These are phyloP conservation scores for Drosophila meridionalis DNA, from an alignment of 2,888 invertebrate species.

Conservation along the genomic window DNA sequence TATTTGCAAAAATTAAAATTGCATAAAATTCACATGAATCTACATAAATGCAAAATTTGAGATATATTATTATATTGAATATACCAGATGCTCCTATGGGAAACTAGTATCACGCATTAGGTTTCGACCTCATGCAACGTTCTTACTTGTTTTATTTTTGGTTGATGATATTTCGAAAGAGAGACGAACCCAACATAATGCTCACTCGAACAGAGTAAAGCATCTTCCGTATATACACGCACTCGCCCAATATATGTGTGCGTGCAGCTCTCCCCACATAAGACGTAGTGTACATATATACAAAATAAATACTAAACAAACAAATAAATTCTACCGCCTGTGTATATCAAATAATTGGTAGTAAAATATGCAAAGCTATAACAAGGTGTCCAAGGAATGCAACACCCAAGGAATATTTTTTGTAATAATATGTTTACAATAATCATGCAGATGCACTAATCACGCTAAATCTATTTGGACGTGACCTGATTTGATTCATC, in stretches of 20 bases:
- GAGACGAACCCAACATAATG: slow-evolving; percentile 33
- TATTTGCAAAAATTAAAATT: too few relatives aligned
- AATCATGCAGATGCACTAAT: not conserved
- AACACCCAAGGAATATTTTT: not conserved
- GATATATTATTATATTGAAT: too few relatives aligned
- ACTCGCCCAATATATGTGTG: slow-evolving; percentile 10
- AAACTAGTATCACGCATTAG: too few relatives aligned
- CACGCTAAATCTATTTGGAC: not conserved
- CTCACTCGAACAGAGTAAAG: slow-evolving; percentile 59
- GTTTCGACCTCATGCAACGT: too few relatives aligned
- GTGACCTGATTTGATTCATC: too few relatives aligned
- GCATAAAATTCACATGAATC: too few relatives aligned
- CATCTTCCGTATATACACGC: slow-evolving; percentile 31
- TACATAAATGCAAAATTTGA: too few relatives aligned
- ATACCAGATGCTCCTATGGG: too few relatives aligned
- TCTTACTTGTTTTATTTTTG: slow-evolving; percentile 61
- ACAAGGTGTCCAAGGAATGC: not conserved
- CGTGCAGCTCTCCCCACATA: not conserved
- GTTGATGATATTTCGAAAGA: slow-evolving; percentile 40
- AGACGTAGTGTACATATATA: not conserved
- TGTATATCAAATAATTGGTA: not conserved
- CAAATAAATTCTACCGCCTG: slow-evolving; percentile 8
- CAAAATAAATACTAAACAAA: not conserved
- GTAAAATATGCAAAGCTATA: not conserved
- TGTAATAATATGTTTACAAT: not conserved